A percentile compares a stretch with the other conserved stretches of the same genome.
Conservation (phyloP, 2,797 vertebrate species). For the Fundulus diaphanus region DNA sequence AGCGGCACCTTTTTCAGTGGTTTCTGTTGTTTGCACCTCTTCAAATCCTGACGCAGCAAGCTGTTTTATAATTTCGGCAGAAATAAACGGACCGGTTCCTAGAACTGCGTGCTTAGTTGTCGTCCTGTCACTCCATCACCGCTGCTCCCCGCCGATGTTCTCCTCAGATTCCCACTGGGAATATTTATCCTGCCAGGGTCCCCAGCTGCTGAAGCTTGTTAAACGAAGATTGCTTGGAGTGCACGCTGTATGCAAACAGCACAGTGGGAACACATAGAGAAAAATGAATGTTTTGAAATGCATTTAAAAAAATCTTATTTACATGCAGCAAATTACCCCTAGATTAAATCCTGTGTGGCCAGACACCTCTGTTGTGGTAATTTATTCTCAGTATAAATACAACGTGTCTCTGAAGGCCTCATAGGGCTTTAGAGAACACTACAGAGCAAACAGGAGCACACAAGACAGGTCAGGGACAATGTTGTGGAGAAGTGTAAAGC, state of each 20-base stretch:
- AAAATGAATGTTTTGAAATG: too few species aligned
- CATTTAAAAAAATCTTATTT: too few species aligned
- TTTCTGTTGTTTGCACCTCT: background rate
- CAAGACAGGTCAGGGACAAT: too few species aligned
- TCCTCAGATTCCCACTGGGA: slow-evolving; percentile 51
- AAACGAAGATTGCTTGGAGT: slow-evolving; percentile 18
- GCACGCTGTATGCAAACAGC: background rate
- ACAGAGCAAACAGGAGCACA: too few species aligned
- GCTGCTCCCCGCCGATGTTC: slow-evolving; percentile 26
- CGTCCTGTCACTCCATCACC: background rate
- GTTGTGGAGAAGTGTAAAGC: too few species aligned
- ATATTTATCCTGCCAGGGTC: slow-evolving; percentile 27
- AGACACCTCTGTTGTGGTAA: too few species aligned
- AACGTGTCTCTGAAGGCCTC: too few species aligned
- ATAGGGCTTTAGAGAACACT: too few species aligned
- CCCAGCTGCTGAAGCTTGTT: slow-evolving; percentile 58
- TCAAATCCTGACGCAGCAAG: background rate
- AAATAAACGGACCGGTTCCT: slow-evolving; percentile 7
- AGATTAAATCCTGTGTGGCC: too few species aligned
- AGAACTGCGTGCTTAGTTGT: background rate
- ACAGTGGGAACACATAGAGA: background rate
- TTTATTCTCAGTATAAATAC: too few species aligned
- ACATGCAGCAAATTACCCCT: too few species aligned
- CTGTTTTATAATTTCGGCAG: background rate
- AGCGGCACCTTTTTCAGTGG: background rate